Percentiles rank a stretch among this genome's conserved stretches.
These are phyloP conservation scores for Orchesellides sinensis DNA, from an alignment of 2,888 invertebrate species.

Conservation along the genomic window DNA sequence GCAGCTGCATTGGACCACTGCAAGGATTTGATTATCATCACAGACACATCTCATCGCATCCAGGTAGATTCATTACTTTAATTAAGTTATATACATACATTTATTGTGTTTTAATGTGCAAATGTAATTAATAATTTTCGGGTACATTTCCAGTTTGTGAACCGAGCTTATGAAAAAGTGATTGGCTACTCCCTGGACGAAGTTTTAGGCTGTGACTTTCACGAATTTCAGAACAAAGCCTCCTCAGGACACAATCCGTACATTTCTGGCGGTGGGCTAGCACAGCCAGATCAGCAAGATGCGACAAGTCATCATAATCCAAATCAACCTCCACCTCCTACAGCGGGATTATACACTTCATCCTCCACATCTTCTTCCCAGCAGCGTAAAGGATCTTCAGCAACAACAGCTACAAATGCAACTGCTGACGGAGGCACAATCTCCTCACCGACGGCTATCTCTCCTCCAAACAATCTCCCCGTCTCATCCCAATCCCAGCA, in stretches of 20 bases:
- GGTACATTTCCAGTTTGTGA: constrained; percentile 84
- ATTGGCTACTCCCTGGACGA: constrained; percentile 86
- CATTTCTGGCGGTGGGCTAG: too few relatives aligned
- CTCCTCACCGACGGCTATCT: constrained; percentile 52
- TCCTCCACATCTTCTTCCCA: constrained; percentile 46
- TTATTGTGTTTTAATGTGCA: background rate
- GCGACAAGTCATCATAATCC: background rate
- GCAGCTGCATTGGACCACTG: constrained; percentile 92
- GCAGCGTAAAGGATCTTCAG: constrained; percentile 1
- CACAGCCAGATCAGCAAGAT: constrained; percentile 67
- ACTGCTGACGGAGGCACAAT: background rate
- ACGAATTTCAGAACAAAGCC: constrained; percentile 80
- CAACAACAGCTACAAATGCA: background rate
- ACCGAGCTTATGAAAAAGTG: constrained; percentile 89
- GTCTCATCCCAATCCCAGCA: constrained; percentile 42
- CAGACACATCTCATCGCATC: constrained; percentile 89
- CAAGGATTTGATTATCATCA: constrained; percentile 91
- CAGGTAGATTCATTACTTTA: too few relatives aligned
- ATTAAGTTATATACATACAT: background rate
- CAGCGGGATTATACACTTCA: constrained; percentile 33
- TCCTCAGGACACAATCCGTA: too few relatives aligned
- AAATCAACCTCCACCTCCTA: constrained; percentile 17
- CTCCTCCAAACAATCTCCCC: constrained; percentile 56
- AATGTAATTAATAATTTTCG: background rate
- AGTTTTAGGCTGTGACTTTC: constrained; percentile 81